phyloP scores from a whole-genome alignment of 1,140 invertebrate species.

The Macrobrachium rosenbergii region DNA sequence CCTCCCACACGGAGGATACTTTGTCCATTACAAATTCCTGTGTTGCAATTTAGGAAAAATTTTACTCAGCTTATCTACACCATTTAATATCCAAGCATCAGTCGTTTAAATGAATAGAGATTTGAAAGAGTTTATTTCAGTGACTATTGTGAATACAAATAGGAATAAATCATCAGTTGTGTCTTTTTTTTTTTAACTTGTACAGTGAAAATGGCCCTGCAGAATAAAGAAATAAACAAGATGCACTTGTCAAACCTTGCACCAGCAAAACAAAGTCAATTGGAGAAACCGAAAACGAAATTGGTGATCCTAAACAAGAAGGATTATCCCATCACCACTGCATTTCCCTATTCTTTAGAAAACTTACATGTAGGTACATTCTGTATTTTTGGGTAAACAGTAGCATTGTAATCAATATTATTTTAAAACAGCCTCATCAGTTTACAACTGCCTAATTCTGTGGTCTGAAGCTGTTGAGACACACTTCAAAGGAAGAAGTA shows the following conservation, averaged over 20 bases:
- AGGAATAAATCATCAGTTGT: background rate
- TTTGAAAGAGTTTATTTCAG: background rate
- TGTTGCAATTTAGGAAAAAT: no score
- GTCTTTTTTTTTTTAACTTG: background rate
- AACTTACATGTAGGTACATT: conserved; percentile 20
- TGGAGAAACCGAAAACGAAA: conserved; percentile 42
- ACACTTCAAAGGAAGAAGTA: no score
- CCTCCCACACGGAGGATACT: no score
- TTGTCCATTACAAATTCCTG: no score
- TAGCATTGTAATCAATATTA: no score
- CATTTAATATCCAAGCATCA: no score
- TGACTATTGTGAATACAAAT: background rate
- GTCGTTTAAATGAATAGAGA: no score
- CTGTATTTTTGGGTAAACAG: background rate
- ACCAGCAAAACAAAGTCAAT: conserved; percentile 41
- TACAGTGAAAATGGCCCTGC: conserved; percentile 40
- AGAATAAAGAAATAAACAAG: conserved; percentile 41
- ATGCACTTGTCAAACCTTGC: conserved; percentile 39
- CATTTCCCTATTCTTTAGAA: conserved; percentile 46
- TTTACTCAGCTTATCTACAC: no score
- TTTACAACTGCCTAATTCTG: background rate
- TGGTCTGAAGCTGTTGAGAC: no score
- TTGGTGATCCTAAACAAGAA: conserved; percentile 21
- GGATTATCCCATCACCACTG: conserved; percentile 48
- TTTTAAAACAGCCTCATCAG: no score